Base-by-base conservation (phyloP, 1,140 invertebrate species). In the Brachionus calyciflorus region DNA sequence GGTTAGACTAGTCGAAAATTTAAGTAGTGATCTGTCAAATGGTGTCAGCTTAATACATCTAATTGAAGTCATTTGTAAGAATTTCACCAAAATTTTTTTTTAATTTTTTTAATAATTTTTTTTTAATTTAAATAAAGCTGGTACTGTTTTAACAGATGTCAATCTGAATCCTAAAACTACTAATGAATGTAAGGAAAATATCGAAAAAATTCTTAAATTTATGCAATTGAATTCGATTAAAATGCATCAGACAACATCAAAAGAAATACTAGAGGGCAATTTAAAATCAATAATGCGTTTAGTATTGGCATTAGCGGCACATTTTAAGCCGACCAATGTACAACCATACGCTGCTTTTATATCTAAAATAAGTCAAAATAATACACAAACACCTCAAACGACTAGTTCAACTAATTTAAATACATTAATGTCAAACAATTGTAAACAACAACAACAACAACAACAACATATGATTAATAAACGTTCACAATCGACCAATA, bases 211-310 rank as follows among this genome's bases (percentile, higher is more conserved):
- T n/a, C 78, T 87, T 53, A 81, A 82, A 70, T 84, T 83, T 65
- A 82, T 84, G 83, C 68, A 76, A 12, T 26, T 57, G 9, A 80
- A 80, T 41, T 77, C 79, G 37, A 82, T 84, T 10, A 80, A 80
- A 33, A 82, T 83, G 82, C 82, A 84, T 75, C 81, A 81, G 21
- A 82, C 80, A 10, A 80, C 76, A 9, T 78, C 82, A n/a, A 81
- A 79, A 80, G 83, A 87, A 76, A 83, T 87, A 55, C 81, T 84
- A 12, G 85, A 86, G 17, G 86, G 86, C 1, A 87, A 87, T 69
- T 79, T 87, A 49, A 87, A 87, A 76, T 82, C 84, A 26, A 85
- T 87, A 19, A 86, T 87, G 85, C 78, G 86, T n/a, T 80, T 87
- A 14, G 85, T 87, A 19, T 79, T 87, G 28, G 86, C 86, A 1